Base-by-base conservation (phyloP, 2,888 invertebrate genomes). In the Parnassius apollo region DNA sequence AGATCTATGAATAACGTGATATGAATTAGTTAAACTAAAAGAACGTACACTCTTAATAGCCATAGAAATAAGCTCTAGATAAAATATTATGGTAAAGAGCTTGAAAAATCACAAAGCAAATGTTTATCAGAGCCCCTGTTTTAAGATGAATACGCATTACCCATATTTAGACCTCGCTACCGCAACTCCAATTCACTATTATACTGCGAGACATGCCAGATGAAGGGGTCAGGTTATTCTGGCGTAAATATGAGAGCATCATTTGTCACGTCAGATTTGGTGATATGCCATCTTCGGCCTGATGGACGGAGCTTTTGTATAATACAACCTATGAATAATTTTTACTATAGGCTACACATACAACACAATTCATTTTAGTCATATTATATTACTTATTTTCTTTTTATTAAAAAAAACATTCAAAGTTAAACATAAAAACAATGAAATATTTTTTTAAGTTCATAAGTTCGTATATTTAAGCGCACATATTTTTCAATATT, bases 211-310 rank as follows among this genome's bases (percentile, higher is more conserved):
- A 63, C 48, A 54, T 54, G 65, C 42, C 12, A 64, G 68, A 64
- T 59, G 49, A 53, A 63, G 70, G 68, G 80, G 61, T 77, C 83
- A 69, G 10, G n/a, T 49, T 69, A 72, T 7, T 57, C 62, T 80
- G 85, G 87, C 71, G 61, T 58, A 65, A 56, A 68, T 69, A 69
- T 76, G 71, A 73, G 72, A 73, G 74, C 70, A 80, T 86, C 84
- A 87, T 91, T 90, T 86, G 86, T 90, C 88, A 85, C 81, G 88
- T 89, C 89, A 84, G 88, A 91, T 89, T 76, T 69, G 66, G 81
- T 71, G 90, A 90, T 89, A 88, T 70, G 69, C 76, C 83, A 85
- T 86, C 80, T 72, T 73, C 72, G 68, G 69, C 60, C 71, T 85
- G 89, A 88, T 84, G 88, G 88, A 83, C 86, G 75, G 74, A 83